Evolutionary conservation across 1,140 invertebrate species (phyloP).

Genomic region (Ceratosolen solmsi): DNA sequence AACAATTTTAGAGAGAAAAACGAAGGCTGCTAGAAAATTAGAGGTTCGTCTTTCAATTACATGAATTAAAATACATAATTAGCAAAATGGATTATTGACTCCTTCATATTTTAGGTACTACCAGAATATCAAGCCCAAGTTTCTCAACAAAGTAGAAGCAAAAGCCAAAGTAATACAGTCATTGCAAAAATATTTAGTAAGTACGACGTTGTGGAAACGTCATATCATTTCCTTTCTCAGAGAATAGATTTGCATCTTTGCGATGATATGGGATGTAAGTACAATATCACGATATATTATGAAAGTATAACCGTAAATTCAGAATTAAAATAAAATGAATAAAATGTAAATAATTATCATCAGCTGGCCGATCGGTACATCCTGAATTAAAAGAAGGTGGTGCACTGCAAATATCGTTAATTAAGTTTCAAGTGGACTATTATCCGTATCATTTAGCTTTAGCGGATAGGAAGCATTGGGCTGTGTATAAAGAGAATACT

Average conservation of each 20-base stretch:
- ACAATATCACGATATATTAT: constrained; percentile 39
- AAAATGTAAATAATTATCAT: constrained; percentile 37
- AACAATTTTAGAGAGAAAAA: constrained; percentile 85
- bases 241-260: constrained; percentile 97
- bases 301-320: not conserved
- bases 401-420: constrained; percentile 92
- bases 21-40: constrained; percentile 91
- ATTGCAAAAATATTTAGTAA: constrained; percentile 84
- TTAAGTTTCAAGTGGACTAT: constrained; percentile 93
- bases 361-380: constrained; percentile 87
- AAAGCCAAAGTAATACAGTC: constrained; percentile 67
- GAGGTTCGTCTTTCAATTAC: constrained; percentile 75
- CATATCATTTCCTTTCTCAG: constrained; percentile 95
- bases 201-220: constrained; percentile 97
- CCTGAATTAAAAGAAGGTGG: constrained; percentile 91
- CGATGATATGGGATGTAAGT: constrained; percentile 91
- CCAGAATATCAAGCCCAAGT: constrained; percentile 87
- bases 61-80: not conserved
- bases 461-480: constrained; percentile 90
- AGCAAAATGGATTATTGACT: not conserved
- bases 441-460: constrained; percentile 97
- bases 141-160: constrained; percentile 77
- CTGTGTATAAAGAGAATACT: constrained; percentile 80
- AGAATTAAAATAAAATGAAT: not conserved
- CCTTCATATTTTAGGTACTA: constrained; percentile 74